Conservation (phyloP, 2,113 vertebrate genomes). For the Syrmaticus mikado region DNA sequence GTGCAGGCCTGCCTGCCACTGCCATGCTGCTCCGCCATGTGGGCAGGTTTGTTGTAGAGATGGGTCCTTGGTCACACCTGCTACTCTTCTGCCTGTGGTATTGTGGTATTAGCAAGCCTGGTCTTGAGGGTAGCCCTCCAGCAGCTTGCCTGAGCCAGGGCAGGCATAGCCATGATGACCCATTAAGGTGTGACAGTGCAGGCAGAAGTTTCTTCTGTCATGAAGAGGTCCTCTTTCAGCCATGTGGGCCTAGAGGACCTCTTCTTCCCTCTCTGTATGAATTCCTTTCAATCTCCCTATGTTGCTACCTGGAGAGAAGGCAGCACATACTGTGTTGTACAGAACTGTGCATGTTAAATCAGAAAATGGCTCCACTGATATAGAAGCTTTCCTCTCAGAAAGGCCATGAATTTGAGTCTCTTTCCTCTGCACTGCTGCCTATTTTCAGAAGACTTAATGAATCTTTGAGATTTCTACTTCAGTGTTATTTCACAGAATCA, state of each 20-base stretch:
- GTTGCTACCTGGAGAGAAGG: background rate
- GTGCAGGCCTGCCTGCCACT: background rate
- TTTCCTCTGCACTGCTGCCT: background rate
- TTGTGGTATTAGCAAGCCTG: background rate
- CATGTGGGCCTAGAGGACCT: background rate
- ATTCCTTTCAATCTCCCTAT: background rate
- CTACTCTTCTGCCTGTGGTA: background rate
- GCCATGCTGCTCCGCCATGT: fast-evolving
- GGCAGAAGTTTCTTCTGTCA: background rate
- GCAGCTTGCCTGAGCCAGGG: fast-evolving
- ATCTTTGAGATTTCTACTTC: background rate
- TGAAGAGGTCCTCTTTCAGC: background rate
- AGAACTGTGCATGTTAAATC: background rate
- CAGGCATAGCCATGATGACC: fast-evolving
- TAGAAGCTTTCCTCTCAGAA: background rate
- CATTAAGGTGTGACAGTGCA: background rate
- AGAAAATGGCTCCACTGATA: background rate
- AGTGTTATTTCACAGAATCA: background rate
- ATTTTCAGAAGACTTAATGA: background rate
- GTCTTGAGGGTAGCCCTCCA: background rate
- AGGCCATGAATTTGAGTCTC: background rate
- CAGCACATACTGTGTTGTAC: background rate
- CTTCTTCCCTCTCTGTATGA: background rate
- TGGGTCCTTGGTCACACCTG: background rate
- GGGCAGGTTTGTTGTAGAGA: background rate